A percentile compares a stretch with the other conserved stretches of the same genome.
phyloP scores from a whole-genome alignment of 2,113 vertebrate genomes.

The Chaetodon auriga region DNA sequence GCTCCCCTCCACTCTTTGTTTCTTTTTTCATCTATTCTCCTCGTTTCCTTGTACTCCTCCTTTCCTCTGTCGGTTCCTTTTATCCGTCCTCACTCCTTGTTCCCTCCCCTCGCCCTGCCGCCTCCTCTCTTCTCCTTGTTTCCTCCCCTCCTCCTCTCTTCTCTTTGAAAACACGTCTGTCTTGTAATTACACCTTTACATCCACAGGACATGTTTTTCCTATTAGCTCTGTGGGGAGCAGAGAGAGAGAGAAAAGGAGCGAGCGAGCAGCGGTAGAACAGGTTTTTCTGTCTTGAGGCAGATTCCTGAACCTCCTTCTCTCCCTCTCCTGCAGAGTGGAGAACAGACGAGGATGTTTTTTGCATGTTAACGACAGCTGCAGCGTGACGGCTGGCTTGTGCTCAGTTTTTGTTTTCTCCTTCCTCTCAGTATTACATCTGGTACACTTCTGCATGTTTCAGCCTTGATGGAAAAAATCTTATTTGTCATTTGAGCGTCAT shows the following conservation, averaged over 20 bases:
- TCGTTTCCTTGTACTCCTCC: neutral
- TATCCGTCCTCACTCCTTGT: too few relatives aligned
- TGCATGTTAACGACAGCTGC: constrained; percentile 49
- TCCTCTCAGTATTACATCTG: neutral
- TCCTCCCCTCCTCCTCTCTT: constrained; percentile 29
- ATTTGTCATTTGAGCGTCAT: too few relatives aligned
- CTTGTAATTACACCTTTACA: constrained; percentile 80
- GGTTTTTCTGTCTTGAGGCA: constrained; percentile 71
- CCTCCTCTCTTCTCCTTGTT: neutral
- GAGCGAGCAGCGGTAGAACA: constrained; percentile 57
- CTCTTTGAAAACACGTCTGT: constrained; percentile 71
- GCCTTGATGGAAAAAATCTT: neutral
- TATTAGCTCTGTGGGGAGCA: constrained; percentile 68
- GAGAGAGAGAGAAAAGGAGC: neutral
- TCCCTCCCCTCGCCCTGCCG: constrained; percentile 4
- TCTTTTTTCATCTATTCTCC: neutral
- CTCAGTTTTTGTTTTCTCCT: neutral
- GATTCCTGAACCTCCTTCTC: constrained; percentile 56
- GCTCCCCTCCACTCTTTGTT: neutral
- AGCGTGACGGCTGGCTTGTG: constrained; percentile 6
- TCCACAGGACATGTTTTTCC: constrained; percentile 75
- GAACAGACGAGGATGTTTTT: constrained; percentile 25
- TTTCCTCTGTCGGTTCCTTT: neutral
- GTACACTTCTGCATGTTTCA: neutral
- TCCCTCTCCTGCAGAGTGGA: constrained; percentile 6